Evolutionary conservation across 2,113 vertebrate genomes (phyloP).

Genomic region (Ptilorrhoa leucosticta): DNA sequence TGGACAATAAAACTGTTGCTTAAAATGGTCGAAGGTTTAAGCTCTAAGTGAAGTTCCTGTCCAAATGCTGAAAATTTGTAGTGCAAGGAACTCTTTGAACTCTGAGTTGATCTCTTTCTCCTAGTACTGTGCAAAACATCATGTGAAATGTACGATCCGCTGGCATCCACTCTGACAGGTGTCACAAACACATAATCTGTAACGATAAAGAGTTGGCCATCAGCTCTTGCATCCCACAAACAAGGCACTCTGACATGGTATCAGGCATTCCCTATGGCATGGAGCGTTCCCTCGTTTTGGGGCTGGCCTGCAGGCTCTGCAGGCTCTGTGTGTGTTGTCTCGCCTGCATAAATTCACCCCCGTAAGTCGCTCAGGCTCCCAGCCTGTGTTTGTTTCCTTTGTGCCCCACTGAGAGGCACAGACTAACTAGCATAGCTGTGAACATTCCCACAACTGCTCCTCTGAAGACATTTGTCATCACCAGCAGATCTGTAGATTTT

Average conservation of each 20-base stretch:
- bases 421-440: slow-evolving; percentile 49
- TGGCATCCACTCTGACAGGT: slow-evolving; percentile 88
- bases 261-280: not conserved
- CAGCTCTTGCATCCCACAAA: not conserved
- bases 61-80: slow-evolving; percentile 92
- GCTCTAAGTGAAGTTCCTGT: slow-evolving; percentile 89
- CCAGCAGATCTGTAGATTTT: slow-evolving; percentile 33
- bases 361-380: not conserved
- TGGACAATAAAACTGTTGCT: slow-evolving; percentile 87
- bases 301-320: not conserved
- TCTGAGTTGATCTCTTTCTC: slow-evolving; percentile 77
- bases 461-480: slow-evolving; percentile 63
- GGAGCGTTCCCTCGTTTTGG: not conserved
- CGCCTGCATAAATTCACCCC: not conserved
- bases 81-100: slow-evolving; percentile 77
- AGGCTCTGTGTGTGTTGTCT: not conserved
- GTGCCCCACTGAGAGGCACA: slow-evolving; percentile 34
- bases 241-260: rapidly evolving
- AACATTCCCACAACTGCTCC: slow-evolving; percentile 58
- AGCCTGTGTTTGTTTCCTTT: slow-evolving; percentile 44
- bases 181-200: slow-evolving; percentile 93
- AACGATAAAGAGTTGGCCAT: slow-evolving; percentile 23
- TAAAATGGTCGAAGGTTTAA: slow-evolving; percentile 83
- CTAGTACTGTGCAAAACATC: slow-evolving; percentile 81
- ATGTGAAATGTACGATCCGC: slow-evolving; percentile 83